A percentile compares a stretch with the other conserved stretches of the same genome.
Conservation (phyloP, 2,888 invertebrate genomes). For the Eupithecia dodoneata region DNA sequence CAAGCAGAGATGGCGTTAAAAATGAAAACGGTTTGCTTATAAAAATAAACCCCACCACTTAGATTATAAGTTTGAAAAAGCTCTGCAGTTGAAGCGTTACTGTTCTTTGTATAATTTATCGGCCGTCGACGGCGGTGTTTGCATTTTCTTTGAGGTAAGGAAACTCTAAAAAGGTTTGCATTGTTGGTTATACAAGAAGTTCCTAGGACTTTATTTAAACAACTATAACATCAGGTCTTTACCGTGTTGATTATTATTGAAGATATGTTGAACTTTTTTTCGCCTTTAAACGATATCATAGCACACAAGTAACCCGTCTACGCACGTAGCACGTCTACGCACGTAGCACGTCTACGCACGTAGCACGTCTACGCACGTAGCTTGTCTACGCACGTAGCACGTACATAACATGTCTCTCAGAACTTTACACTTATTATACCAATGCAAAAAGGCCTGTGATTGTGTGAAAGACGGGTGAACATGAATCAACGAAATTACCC, state of each 20-base stretch:
- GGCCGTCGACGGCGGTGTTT: conserved; percentile 9
- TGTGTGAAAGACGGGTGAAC: not conserved
- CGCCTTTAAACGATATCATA: not conserved
- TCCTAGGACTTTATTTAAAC: not conserved
- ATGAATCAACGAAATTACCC: not conserved
- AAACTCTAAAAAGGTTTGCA: not conserved
- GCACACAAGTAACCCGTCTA: not conserved
- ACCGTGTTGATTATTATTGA: not conserved
- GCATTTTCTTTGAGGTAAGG: conserved; percentile 19
- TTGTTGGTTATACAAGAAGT: not conserved
- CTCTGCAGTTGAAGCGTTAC: conserved; percentile 24
- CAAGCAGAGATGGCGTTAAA: not conserved
- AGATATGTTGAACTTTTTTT: not conserved
- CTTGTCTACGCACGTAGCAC: not conserved
- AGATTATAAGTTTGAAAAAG: conserved; percentile 25
- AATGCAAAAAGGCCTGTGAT: not conserved
- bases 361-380: not conserved
- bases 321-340: not conserved
- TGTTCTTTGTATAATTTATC: conserved; percentile 27
- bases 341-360: not conserved
- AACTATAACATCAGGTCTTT: not conserved
- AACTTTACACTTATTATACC: not conserved
- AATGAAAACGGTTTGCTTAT: not conserved
- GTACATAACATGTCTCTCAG: not conserved
- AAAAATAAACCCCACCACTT: conserved; percentile 16